Evolutionary conservation across 2,888 invertebrate species (phyloP).

Genomic region (Cremastinae sp.): DNA sequence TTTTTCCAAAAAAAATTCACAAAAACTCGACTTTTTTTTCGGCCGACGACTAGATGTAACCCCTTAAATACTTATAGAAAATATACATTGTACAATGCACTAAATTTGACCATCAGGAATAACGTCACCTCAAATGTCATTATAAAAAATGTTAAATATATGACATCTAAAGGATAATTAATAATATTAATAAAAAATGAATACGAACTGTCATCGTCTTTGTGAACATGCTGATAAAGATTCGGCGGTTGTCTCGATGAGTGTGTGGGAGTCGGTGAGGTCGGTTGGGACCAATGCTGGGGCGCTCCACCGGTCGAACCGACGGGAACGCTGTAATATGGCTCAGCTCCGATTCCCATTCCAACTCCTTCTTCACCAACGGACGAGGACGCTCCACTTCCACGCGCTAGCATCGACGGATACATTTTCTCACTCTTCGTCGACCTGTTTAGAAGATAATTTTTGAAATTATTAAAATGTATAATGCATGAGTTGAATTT

Average conservation of each 20-base stretch:
- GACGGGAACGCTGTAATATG: conserved; percentile 92
- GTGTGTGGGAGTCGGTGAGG: conserved; percentile 87
- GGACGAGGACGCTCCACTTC: conserved; percentile 79
- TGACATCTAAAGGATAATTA: too few species aligned
- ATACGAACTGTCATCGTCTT: conserved; percentile 86
- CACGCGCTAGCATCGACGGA: conserved; percentile 93
- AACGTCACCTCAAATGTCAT: too few species aligned
- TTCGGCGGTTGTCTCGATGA: conserved; percentile 81
- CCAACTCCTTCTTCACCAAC: conserved; percentile 76
- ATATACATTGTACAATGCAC: too few species aligned
- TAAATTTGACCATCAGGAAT: too few species aligned
- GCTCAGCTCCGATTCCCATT: conserved; percentile 87
- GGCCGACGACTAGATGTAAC: too few species aligned
- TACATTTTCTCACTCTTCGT: conserved; percentile 97
- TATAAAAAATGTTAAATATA: too few species aligned
- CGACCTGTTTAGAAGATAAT: conserved; percentile 84
- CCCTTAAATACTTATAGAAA: too few species aligned
- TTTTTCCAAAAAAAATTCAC: too few species aligned
- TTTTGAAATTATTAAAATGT: not conserved
- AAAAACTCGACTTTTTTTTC: too few species aligned
- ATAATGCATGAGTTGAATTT: conserved; percentile 8
- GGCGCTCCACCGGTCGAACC: conserved; percentile 80
- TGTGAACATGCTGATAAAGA: conserved; percentile 82
- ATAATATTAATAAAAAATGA: not conserved
- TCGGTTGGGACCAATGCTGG: conserved; percentile 87